Evolutionary conservation across 2,113 vertebrate species (phyloP).

Genomic region (Monopterus albus): DNA sequence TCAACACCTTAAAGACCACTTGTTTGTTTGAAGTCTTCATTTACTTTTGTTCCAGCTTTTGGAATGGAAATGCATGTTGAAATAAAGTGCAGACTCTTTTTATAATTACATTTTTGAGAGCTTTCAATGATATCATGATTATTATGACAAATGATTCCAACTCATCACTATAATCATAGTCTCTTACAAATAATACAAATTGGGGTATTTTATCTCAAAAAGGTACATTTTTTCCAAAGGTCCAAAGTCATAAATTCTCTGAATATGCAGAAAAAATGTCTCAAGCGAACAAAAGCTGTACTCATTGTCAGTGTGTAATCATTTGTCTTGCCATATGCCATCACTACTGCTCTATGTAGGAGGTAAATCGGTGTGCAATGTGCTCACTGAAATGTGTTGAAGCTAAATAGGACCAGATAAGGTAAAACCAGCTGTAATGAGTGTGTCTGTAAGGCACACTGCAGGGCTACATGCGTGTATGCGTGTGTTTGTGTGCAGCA

Average conservation of each 20-base stretch:
- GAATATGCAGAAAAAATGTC: constrained; percentile 6
- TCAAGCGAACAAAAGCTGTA: constrained; percentile 40
- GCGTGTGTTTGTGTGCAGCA: constrained; percentile 67
- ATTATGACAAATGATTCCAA: not conserved
- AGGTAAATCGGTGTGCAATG: constrained; percentile 62
- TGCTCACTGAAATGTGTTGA: constrained; percentile 64
- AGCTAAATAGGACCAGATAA: constrained; percentile 74
- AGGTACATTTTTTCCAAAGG: not conserved
- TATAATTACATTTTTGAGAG: not conserved
- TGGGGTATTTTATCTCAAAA: not conserved
- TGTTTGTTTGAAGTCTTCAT: not conserved
- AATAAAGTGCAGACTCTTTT: not conserved
- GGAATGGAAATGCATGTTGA: not conserved
- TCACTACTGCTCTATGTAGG: constrained; percentile 57
- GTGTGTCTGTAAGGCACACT: constrained; percentile 70
- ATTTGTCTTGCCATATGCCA: constrained; percentile 63
- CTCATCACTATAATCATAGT: not conserved
- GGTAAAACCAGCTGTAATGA: constrained; percentile 75
- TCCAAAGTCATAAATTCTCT: constrained; percentile 20
- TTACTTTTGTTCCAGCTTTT: not conserved
- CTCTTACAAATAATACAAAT: not conserved
- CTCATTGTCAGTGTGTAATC: constrained; percentile 53
- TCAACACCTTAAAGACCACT: too few species aligned
- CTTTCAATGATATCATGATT: not conserved
- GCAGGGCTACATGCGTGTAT: constrained; percentile 20